Evolutionary conservation across 2,113 vertebrate species (phyloP), one percentile per base, ranked within the genome.

Genomic region (Cheirogaleus medius): DNA sequence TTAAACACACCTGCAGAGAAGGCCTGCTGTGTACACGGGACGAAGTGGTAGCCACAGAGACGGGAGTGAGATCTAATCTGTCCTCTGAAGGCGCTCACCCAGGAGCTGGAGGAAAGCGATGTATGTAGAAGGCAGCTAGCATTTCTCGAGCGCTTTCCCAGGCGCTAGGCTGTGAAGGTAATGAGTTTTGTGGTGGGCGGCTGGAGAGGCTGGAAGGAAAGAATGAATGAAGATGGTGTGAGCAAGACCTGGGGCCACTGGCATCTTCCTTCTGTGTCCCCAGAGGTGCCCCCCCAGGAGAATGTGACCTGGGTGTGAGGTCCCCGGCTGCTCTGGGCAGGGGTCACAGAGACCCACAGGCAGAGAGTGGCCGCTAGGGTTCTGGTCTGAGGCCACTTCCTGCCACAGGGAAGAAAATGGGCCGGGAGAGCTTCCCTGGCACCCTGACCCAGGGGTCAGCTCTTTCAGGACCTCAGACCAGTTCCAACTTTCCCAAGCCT

Each of bases 61-160:
- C 11, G 12, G 44, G 39, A 80, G n/a, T 34, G 23, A 8, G 29
- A 13, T 29, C 0, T 54, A 69, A 64, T 15, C 21, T 7, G 3
- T 74, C 3, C 76, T 23, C 12, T 0, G 74, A 29, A 66, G 77
- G 34, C 37, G 37, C n/a, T 37, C 21, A 0, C 0, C 1, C 11
- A 18, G 71, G 2, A 25, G 56, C 69, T 8, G 2, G 56, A 27
- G 25, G 37, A 6, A 47, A 71, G 18, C 0, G 0, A 10, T 42
- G 13, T 1, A 1, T 18, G 0, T 7, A 27, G 69, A 12, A 11
- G 8, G 8, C 2, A 13, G 44, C 54, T 17, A 4, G 12, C 27
- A 1, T 18, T 13, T 34, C 54, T 15, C 23, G 52, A 27, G 49
- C 0, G 0, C 12, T 44, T 15, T n/a, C 49, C 81, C 20, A 6